Base-by-base conservation (phyloP, 2,797 vertebrate species). In the Kryptolebias ocellatus region DNA sequence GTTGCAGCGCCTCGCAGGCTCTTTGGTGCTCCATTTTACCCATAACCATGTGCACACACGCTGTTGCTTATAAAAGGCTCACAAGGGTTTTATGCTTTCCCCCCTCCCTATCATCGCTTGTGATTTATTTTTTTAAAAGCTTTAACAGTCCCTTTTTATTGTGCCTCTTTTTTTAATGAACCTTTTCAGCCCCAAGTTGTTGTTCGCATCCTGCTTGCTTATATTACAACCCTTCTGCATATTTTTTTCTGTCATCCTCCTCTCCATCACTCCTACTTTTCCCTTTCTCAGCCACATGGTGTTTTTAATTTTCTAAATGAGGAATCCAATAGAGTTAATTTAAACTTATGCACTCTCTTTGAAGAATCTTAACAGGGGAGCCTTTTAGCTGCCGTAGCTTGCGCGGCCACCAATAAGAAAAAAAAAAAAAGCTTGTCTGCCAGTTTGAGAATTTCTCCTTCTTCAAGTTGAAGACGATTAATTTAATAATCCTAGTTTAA, bases 301-400 rank as follows among this genome's bases (percentile, higher is more conserved):
- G 86, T 73, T 79, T 85, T 71, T 88, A 78, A 75, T 88, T 87
- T 81, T 49, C 78, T 75, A 70, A 91, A 91, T 76, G 80, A 87
- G 70, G 72, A 83, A 88, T 87, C 84, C 80, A 85, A 77, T 85
- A 67, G 75, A 71, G 77, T 82, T 79, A 62, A 72, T 88, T 88
- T 85, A 72, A 83, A 89, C 84, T 68, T 83, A 72, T 72, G 65
- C 62, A 60, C 72, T 81, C 56, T 71, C 65, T 81, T 76, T 78
- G 70, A 73, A 39, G 58, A 78, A 53, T 82, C 72, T 72, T 85
- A 70, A 78, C 68, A 72, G 69, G 42, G 70, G 55, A 74, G 67
- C 62, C 75, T 70, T 81, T 86, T 65, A 70, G 68, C 74, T 71
- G 57, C 67, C 70, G 47, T 58, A 67, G 63, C 52, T 64, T 58